Percentiles rank a stretch among this genome's conserved stretches.
phyloP scores from a whole-genome alignment of 2,888 invertebrate species.

The Leucoma salicis region DNA sequence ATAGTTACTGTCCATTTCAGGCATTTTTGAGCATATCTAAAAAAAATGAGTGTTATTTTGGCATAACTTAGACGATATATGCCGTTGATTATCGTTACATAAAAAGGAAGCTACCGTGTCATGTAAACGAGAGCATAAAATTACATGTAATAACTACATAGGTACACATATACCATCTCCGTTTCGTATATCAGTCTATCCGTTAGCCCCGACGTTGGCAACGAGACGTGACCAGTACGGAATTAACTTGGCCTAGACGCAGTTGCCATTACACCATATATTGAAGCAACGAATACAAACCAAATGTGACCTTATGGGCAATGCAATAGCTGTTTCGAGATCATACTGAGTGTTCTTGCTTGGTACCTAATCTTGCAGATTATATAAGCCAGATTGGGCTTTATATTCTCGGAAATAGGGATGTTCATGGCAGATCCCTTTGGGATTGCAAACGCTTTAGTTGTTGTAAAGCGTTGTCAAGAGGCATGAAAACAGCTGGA shows the following conservation, averaged over 20 bases:
- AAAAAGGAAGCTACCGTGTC: too few species aligned
- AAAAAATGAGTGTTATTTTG: too few species aligned
- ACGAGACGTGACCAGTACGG: slow-evolving; percentile 65
- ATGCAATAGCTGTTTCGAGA: slow-evolving; percentile 20
- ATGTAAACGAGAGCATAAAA: not conserved
- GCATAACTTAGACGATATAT: too few species aligned
- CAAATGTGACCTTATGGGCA: slow-evolving; percentile 38
- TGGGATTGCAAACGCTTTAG: slow-evolving; percentile 38
- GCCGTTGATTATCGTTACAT: too few species aligned
- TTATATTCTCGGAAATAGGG: slow-evolving; percentile 25
- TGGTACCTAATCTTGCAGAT: slow-evolving; percentile 22
- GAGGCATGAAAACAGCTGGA: slow-evolving; percentile 59
- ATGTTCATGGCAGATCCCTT: slow-evolving; percentile 5
- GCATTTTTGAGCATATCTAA: too few species aligned
- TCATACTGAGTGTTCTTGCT: slow-evolving; percentile 28
- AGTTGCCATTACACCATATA: slow-evolving; percentile 32
- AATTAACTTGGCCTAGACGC: slow-evolving; percentile 60
- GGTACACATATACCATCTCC: slow-evolving; percentile 26
- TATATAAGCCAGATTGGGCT: slow-evolving; percentile 32
- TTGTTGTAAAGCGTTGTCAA: slow-evolving; percentile 62
- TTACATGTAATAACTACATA: slow-evolving; percentile 20
- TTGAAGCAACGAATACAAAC: slow-evolving; percentile 5
- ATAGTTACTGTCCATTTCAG: too few species aligned
- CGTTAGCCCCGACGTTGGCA: slow-evolving; percentile 44
- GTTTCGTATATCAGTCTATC: slow-evolving; percentile 59